These are phyloP conservation scores for Rhinoderma darwinii DNA, from an alignment of 2,113 vertebrate species.

Conservation along the genomic window DNA sequence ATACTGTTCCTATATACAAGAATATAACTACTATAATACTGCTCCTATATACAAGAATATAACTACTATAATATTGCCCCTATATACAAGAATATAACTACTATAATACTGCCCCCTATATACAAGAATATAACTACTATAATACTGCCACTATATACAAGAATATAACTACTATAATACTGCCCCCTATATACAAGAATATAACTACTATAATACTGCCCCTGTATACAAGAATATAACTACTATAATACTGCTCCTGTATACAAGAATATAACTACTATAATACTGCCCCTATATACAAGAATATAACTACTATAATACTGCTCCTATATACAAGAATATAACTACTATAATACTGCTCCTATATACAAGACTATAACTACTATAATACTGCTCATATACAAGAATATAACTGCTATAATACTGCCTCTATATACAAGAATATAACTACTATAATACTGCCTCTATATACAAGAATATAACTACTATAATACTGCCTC, in stretches of 20 bases:
- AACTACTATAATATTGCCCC: neutral
- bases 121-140: neutral
- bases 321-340: neutral
- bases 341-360: too few species aligned
- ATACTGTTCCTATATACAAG: neutral
- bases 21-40: constrained; percentile 1
- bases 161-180: neutral
- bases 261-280: neutral
- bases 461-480: too few species aligned
- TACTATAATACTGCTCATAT: too few species aligned
- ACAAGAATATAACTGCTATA: too few species aligned
- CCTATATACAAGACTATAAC: too few species aligned
- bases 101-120: neutral
- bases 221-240: too few species aligned
- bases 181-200: too few species aligned
- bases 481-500: too few species aligned
- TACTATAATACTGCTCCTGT: too few species aligned
- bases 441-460: too few species aligned
- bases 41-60: neutral
- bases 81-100: neutral
- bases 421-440: too few species aligned
- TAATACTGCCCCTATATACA: neutral
- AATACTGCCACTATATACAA: neutral
- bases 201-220: too few species aligned
- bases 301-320: neutral